These are phyloP conservation scores for Ivindomyrus marchei DNA, from an alignment of 2,113 vertebrate genomes.

Conservation along the genomic window DNA sequence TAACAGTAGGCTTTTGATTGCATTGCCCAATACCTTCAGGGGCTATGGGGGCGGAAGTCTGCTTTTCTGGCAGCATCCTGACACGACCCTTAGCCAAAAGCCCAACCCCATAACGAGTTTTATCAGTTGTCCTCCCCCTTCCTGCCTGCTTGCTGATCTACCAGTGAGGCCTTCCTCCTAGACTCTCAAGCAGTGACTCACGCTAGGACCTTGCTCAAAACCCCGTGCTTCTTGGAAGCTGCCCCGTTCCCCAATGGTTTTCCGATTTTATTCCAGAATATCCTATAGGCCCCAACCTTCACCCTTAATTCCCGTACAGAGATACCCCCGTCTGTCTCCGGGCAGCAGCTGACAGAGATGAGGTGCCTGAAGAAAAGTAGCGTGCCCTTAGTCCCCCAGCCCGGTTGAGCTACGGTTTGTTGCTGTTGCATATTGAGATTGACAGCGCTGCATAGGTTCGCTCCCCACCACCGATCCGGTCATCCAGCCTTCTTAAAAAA, in stretches of 20 bases:
- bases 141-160: constrained; percentile 51
- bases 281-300: constrained; percentile 48
- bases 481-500: background rate
- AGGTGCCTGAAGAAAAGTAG: background rate
- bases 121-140: constrained; percentile 62
- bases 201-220: constrained; percentile 43
- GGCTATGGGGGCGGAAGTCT: constrained; percentile 33
- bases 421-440: background rate
- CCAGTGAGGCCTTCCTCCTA: constrained; percentile 59
- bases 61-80: constrained; percentile 54
- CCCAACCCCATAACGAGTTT: constrained; percentile 50
- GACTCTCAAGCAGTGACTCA: constrained; percentile 53
- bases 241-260: constrained; percentile 24
- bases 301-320: constrained; percentile 40
- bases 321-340: constrained; percentile 28
- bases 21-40: constrained; percentile 56
- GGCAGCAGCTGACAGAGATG: constrained; percentile 33
- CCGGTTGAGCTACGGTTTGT: background rate
- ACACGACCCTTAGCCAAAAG: constrained; percentile 48
- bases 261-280: constrained; percentile 49
- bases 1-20: constrained; percentile 35
- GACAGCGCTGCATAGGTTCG: background rate
- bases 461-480: background rate
- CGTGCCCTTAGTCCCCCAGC: background rate
- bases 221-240: constrained; percentile 50